Evolutionary conservation across 2,113 vertebrate genomes (phyloP).

Genomic region (Danio rerio): GRCz12tu NC_133178.1:34025001-34025500

Average conservation of each 20-base stretch:
- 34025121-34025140: neutral
- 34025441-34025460: no score
- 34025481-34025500: no score
- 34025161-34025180: neutral
- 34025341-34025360: no score
- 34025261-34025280: neutral
- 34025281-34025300: neutral
- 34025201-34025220: neutral
- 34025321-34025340: neutral
- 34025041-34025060: slow-evolving; percentile 24
- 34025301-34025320: neutral
- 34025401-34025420: no score
- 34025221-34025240: neutral
- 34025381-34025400: no score
- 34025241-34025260: neutral
- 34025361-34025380: no score
- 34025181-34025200: neutral
- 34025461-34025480: no score
- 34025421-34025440: no score
- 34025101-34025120: neutral
- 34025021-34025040: slow-evolving; percentile 15
- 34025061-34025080: slow-evolving; percentile 13
- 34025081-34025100: slow-evolving; percentile 5
- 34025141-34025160: neutral
- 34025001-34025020: slow-evolving; percentile 25